These are phyloP conservation scores for Sciaenops ocellatus DNA, from an alignment of 2,797 vertebrate species.

Conservation along the genomic window DNA sequence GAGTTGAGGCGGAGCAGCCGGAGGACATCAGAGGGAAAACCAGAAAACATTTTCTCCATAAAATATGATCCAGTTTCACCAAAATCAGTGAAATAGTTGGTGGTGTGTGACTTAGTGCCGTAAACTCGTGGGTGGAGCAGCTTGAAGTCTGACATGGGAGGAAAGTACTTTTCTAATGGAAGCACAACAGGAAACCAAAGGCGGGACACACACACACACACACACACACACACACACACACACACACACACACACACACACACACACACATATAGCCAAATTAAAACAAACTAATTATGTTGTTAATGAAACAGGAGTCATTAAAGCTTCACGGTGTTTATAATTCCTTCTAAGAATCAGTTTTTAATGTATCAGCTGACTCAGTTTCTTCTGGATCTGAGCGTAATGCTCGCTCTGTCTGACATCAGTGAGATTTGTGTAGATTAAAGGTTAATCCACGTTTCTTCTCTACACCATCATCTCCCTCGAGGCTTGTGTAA, in stretches of 20 bases:
- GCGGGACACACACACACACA: neutral
- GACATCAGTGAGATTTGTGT: neutral
- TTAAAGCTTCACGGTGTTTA: neutral
- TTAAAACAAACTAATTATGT: neutral
- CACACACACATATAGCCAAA: neutral
- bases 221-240: neutral
- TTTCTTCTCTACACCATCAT: neutral
- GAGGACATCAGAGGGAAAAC: no score
- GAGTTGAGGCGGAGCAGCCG: no score
- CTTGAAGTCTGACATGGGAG: neutral
- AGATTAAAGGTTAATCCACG: neutral
- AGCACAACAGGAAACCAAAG: neutral
- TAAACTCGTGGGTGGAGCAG: neutral
- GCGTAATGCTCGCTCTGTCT: neutral
- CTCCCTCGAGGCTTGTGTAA: neutral
- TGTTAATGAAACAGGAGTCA: neutral
- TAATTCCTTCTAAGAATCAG: neutral
- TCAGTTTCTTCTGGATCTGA: neutral
- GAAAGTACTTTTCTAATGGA: neutral
- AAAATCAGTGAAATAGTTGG: neutral
- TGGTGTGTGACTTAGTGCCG: no score
- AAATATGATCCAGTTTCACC: neutral
- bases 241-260: neutral
- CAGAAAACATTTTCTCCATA: no score
- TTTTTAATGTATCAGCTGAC: neutral